Percentiles rank a stretch among this genome's conserved stretches.
Evolutionary conservation across 2,888 invertebrate genomes (phyloP).

Genomic region (Epinotia ramella): DNA sequence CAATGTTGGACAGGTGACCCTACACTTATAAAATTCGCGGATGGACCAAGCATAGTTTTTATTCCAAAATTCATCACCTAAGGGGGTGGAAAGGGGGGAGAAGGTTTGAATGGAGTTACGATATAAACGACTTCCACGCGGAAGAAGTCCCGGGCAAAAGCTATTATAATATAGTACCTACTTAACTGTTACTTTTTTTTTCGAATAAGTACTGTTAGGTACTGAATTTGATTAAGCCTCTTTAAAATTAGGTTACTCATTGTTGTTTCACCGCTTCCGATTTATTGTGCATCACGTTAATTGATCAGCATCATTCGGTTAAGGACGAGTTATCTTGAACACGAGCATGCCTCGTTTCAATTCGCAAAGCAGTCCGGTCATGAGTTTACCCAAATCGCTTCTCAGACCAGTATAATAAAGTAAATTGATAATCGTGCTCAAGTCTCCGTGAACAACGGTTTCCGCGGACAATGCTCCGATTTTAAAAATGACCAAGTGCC

Average conservation of each 20-base stretch:
- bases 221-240: not conserved
- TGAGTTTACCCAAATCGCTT: conserved; percentile 25
- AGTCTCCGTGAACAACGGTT: conserved; percentile 32
- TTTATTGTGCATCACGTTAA: conserved; percentile 16
- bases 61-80: too few species aligned
- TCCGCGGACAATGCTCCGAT: conserved; percentile 38
- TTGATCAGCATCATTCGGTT: conserved; percentile 13
- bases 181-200: too few species aligned
- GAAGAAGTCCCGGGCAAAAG: too few species aligned
- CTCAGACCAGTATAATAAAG: conserved; percentile 7
- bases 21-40: too few species aligned
- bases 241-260: conserved; percentile 2
- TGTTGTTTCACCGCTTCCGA: conserved; percentile 8
- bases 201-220: not conserved
- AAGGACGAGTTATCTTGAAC: conserved; percentile 23
- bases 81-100: too few species aligned
- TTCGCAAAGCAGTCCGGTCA: not conserved
- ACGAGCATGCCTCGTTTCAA: not conserved
- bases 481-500: conserved; percentile 25
- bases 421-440: conserved; percentile 30
- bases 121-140: too few species aligned
- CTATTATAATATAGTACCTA: too few species aligned
- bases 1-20: too few species aligned
- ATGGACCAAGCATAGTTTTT: too few species aligned
- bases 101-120: too few species aligned